phyloP scores from a whole-genome alignment of 2,888 invertebrate genomes.

The Heliconius ethilla region DNA sequence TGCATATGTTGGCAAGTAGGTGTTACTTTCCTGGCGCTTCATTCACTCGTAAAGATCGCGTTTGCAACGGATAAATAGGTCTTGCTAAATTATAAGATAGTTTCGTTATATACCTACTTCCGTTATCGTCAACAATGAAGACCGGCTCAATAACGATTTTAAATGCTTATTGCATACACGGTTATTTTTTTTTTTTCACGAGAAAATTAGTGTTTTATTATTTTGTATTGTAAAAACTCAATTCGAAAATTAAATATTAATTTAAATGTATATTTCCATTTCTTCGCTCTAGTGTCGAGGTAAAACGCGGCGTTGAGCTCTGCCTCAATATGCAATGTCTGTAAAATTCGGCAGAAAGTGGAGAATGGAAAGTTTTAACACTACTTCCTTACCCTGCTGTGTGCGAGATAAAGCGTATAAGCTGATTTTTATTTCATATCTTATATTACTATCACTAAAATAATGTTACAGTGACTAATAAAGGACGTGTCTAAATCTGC shows the following conservation, averaged over 20 bases:
- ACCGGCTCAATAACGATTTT: background rate
- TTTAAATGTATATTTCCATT: no score
- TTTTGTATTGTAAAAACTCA: no score
- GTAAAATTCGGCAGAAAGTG: no score
- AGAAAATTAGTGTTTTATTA: no score
- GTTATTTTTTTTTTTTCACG: background rate
- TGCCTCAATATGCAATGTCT: no score
- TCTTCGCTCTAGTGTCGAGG: no score
- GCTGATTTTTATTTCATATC: no score
- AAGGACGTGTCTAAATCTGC: background rate
- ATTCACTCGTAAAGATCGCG: conserved; percentile 47
- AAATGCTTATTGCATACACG: background rate
- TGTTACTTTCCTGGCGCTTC: conserved; percentile 48
- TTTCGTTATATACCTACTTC: conserved; percentile 20
- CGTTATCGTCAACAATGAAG: conserved; percentile 19
- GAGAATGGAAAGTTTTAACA: no score
- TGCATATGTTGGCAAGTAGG: conserved; percentile 46
- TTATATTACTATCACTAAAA: background rate
- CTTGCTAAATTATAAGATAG: conserved; percentile 25
- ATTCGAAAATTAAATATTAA: no score
- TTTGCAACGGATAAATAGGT: conserved; percentile 41
- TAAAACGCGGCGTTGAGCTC: no score
- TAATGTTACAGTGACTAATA: background rate
- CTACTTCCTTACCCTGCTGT: no score
- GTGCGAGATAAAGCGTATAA: no score